A percentile compares a stretch with the other conserved stretches of the same genome.
These are phyloP conservation scores for Mastigias papua DNA, from an alignment of 30 jellyfish, hydroid and myxozoan genomes.

Conservation along the genomic window DNA sequence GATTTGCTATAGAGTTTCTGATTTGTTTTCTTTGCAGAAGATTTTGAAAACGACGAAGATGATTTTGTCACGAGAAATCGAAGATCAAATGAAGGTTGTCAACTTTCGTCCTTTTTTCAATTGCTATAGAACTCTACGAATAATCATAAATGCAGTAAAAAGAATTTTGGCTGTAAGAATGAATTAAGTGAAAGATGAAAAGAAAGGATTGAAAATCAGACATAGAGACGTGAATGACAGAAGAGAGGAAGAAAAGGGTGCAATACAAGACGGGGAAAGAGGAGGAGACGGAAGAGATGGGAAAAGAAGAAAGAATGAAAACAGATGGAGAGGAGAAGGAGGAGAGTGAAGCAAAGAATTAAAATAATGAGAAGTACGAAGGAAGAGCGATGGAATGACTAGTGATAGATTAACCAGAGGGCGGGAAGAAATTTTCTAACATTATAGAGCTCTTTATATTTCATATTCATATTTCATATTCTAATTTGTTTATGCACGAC, in stretches of 20 bases:
- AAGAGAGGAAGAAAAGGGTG: no score
- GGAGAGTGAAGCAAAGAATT: neutral
- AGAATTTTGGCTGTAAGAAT: neutral
- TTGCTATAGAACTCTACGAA: no score
- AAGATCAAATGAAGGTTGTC: conserved; percentile 62
- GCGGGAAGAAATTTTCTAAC: no score
- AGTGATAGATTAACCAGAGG: no score
- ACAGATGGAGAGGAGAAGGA: neutral
- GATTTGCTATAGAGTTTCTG: neutral
- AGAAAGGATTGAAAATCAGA: neutral
- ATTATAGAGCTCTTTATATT: no score
- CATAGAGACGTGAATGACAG: neutral
- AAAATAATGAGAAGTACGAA: no score
- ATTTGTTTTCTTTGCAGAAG: conserved; percentile 29
- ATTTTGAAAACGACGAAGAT: conserved; percentile 61
- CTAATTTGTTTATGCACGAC: no score
- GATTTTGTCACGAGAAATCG: conserved; percentile 61
- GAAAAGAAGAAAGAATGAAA: neutral
- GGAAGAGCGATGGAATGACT: no score
- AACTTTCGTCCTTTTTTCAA: no score
- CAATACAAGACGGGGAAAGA: neutral
- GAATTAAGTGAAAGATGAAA: neutral
- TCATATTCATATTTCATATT: no score
- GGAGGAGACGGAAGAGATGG: neutral
- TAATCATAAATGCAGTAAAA: no score